Percentiles rank a stretch among this genome's conserved stretches.
Evolutionary conservation across 1,140 invertebrate species (phyloP).

Genomic region (Diprion similis): DNA sequence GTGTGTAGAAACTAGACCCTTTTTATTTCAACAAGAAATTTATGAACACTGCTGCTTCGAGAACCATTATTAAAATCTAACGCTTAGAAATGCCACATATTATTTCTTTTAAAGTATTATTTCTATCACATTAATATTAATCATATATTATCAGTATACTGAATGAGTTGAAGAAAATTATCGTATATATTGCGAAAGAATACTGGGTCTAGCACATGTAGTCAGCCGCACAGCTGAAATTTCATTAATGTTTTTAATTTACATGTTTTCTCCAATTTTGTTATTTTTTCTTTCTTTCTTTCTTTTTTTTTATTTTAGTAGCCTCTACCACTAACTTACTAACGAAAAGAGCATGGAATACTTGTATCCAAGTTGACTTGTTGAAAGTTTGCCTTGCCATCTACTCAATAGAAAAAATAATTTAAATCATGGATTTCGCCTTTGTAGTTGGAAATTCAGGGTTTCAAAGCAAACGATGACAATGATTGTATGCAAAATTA

Average conservation of each 20-base stretch:
- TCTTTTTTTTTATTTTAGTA: conserved; percentile 7
- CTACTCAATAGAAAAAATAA: too few species aligned
- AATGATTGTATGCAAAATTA: too few species aligned
- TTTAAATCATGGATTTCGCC: too few species aligned
- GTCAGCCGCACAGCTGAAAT: conserved; percentile 57
- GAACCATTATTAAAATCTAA: not conserved
- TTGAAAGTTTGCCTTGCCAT: too few species aligned
- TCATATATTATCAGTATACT: not conserved
- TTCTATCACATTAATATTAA: not conserved
- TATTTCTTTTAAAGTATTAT: not conserved
- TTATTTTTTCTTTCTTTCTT: conserved; percentile 28
- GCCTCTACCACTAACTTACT: conserved; percentile 30
- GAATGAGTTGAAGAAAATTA: conserved; percentile 21
- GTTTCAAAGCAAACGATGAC: too few species aligned
- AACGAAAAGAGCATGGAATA: conserved; percentile 17
- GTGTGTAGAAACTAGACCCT: conserved; percentile 42
- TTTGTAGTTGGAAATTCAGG: too few species aligned
- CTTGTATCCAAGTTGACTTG: not conserved
- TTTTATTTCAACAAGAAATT: conserved; percentile 23
- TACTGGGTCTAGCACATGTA: conserved; percentile 47
- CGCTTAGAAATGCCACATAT: not conserved
- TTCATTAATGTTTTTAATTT: conserved; percentile 32
- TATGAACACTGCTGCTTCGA: conserved; percentile 16
- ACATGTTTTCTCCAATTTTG: conserved; percentile 18
- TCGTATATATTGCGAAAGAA: not conserved